phyloP scores from a whole-genome alignment of 2,888 invertebrate species.

The Tubulanus polymorphus region DNA sequence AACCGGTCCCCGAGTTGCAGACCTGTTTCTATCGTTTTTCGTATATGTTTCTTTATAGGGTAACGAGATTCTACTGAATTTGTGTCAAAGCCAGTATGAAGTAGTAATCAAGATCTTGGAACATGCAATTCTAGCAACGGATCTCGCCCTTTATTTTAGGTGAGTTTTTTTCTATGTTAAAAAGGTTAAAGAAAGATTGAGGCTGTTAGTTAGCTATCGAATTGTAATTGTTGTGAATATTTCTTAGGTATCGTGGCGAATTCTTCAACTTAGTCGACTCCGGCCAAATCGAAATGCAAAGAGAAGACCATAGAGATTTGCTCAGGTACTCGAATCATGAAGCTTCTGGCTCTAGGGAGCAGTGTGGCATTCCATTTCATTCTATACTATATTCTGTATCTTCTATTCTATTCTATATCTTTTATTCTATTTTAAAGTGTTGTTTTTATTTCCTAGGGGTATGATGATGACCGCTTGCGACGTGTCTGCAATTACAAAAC shows the following conservation, averaged over 20 bases:
- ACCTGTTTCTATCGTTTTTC: too few species aligned
- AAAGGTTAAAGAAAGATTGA: not conserved
- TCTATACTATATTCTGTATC: too few species aligned
- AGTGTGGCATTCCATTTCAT: too few species aligned
- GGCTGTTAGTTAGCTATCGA: not conserved
- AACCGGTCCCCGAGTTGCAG: too few species aligned
- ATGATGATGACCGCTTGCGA: constrained; percentile 54
- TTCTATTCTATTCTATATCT: too few species aligned
- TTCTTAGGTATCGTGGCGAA: constrained; percentile 73
- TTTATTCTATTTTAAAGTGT: not conserved
- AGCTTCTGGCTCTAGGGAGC: too few species aligned
- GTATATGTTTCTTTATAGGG: constrained; percentile 57
- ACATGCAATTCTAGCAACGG: constrained; percentile 49
- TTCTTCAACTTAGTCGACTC: constrained; percentile 71
- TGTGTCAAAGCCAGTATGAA: constrained; percentile 43
- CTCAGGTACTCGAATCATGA: too few species aligned
- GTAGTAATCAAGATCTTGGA: constrained; percentile 40
- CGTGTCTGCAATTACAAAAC: constrained; percentile 51
- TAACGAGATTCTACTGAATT: constrained; percentile 66
- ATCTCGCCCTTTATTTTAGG: constrained; percentile 51
- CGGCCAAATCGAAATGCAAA: constrained; percentile 64
- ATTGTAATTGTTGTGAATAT: not conserved
- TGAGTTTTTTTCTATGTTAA: constrained; percentile 15
- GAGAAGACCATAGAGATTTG: constrained; percentile 74
- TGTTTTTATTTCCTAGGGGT: constrained; percentile 21